Evolutionary conservation across 2,797 vertebrate genomes (phyloP).

Genomic region (Oreochromis grahami): DNA sequence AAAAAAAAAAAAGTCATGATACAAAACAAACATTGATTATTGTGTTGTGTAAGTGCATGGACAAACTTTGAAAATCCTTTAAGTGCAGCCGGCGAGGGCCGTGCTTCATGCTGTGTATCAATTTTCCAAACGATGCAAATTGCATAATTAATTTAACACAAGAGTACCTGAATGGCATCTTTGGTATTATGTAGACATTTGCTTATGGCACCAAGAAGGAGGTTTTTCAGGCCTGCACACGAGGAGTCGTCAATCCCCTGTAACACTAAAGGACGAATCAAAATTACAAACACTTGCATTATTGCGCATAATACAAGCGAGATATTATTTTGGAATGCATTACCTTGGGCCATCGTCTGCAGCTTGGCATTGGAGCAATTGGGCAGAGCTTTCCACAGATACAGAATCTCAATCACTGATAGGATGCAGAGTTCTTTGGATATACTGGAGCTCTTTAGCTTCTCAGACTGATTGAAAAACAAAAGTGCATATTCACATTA

Average conservation of each 20-base stretch:
- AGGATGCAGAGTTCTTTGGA: slow-evolving; percentile 89
- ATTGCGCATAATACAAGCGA: neutral
- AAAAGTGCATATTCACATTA: neutral
- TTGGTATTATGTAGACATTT: slow-evolving; percentile 91
- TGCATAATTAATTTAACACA: neutral
- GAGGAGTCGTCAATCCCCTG: slow-evolving; percentile 86
- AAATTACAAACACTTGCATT: neutral
- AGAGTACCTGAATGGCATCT: slow-evolving; percentile 89
- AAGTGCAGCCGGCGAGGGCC: neutral
- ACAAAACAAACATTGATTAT: neutral
- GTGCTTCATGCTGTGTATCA: neutral
- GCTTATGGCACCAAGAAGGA: slow-evolving; percentile 95
- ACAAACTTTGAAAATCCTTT: neutral
- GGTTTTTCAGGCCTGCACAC: slow-evolving; percentile 85
- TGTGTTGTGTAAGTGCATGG: neutral
- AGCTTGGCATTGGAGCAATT: slow-evolving; percentile 93
- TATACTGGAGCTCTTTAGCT: slow-evolving; percentile 82
- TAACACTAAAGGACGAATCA: slow-evolving; percentile 75
- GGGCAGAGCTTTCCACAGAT: slow-evolving; percentile 95
- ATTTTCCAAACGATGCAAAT: neutral
- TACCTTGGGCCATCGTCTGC: slow-evolving; percentile 93
- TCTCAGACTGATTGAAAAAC: slow-evolving; percentile 81
- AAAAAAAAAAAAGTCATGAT: neutral
- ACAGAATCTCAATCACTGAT: slow-evolving; percentile 92
- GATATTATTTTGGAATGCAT: neutral